Conservation (phyloP, 2,888 invertebrate genomes). For the Keiferia lycopersicella region DNA sequence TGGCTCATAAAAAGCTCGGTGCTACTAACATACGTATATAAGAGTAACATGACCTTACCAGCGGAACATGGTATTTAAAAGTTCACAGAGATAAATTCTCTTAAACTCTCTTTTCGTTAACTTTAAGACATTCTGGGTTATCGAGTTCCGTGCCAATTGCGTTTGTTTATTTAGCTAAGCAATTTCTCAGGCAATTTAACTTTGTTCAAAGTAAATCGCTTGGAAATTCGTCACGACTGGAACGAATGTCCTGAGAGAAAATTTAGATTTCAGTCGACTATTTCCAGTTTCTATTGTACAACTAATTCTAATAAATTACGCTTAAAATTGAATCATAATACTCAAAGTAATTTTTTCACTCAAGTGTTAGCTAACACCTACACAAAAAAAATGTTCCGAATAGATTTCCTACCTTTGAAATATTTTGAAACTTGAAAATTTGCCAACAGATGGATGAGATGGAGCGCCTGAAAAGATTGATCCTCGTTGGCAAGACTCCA, state of each 20-base stretch:
- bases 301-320: too few species aligned
- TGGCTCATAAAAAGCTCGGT: slow-evolving; percentile 49
- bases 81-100: too few species aligned
- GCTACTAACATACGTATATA: slow-evolving; percentile 70
- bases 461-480: slow-evolving; percentile 85
- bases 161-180: slow-evolving; percentile 5
- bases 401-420: not conserved
- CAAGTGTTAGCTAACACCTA: not conserved
- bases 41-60: too few species aligned
- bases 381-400: not conserved
- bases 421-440: not conserved
- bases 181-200: not conserved
- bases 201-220: not conserved
- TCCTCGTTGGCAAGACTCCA: slow-evolving; percentile 85
- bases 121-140: not conserved
- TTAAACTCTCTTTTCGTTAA: too few species aligned
- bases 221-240: slow-evolving; percentile 5
- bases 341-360: too few species aligned
- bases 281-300: too few species aligned
- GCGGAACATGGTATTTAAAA: too few species aligned
- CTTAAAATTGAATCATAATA: too few species aligned
- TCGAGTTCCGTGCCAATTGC: not conserved
- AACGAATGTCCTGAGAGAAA: not conserved
- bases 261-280: not conserved
- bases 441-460: slow-evolving; percentile 81